Conservation (phyloP, 2,113 vertebrate species). For the Paedocypris sp. region DNA sequence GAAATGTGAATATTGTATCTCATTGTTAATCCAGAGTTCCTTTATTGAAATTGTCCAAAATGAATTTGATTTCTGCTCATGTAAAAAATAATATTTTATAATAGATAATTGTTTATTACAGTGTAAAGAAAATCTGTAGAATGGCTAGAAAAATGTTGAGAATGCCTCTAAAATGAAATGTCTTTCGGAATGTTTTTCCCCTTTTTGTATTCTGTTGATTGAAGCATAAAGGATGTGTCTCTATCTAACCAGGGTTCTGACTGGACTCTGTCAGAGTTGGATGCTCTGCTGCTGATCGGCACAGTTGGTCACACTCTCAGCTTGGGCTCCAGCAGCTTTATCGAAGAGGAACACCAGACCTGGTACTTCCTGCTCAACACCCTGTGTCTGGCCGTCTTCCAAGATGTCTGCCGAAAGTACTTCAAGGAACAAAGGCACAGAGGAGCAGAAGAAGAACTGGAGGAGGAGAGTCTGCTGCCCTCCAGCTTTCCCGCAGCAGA, state of each 20-base stretch:
- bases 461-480: conserved; percentile 37
- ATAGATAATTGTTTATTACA: too few relatives aligned
- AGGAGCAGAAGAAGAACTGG: conserved; percentile 31
- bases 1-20: too few relatives aligned
- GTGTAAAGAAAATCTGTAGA: too few relatives aligned
- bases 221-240: background rate
- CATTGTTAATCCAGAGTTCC: too few relatives aligned
- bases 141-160: too few relatives aligned
- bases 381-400: conserved; percentile 77
- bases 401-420: conserved; percentile 73
- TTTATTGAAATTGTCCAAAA: too few relatives aligned
- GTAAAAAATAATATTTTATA: too few relatives aligned
- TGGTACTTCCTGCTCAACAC: conserved; percentile 95
- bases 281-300: conserved; percentile 71
- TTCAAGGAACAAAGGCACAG: conserved; percentile 45
- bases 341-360: conserved; percentile 95
- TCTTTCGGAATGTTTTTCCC: too few relatives aligned
- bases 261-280: conserved; percentile 73
- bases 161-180: too few relatives aligned
- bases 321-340: conserved; percentile 83
- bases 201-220: too few relatives aligned
- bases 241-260: conserved; percentile 32
- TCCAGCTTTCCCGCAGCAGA: conserved; percentile 15
- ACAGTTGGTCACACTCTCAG: conserved; percentile 79
- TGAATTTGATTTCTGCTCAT: too few relatives aligned